Conservation (phyloP, 2,888 invertebrate genomes). For the Hololepta plana region DNA sequence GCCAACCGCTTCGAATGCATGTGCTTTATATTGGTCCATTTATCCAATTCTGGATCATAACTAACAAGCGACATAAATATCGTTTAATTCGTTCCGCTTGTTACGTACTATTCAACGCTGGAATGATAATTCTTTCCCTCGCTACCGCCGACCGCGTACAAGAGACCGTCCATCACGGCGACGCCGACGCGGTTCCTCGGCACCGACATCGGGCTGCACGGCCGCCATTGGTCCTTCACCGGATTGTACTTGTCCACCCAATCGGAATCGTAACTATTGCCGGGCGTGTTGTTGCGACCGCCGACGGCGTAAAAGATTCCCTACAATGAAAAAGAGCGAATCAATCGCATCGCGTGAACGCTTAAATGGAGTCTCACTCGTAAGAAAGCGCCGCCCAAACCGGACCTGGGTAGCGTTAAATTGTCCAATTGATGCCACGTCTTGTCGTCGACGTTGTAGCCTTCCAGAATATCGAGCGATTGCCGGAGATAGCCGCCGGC, state of each 20-base stretch:
- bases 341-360: too few species aligned
- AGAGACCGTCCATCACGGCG: slow-evolving; percentile 80
- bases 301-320: slow-evolving; percentile 85
- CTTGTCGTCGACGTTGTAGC: slow-evolving; percentile 72
- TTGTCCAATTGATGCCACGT: slow-evolving; percentile 68
- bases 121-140: slow-evolving; percentile 71
- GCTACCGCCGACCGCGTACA: slow-evolving; percentile 87
- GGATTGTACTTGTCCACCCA: slow-evolving; percentile 85
- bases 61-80: slow-evolving; percentile 26
- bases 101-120: slow-evolving; percentile 68
- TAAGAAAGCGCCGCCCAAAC: slow-evolving; percentile 69
- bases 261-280: slow-evolving; percentile 70
- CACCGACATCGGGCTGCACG: slow-evolving; percentile 73
- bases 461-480: slow-evolving; percentile 74
- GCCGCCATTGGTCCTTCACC: slow-evolving; percentile 66
- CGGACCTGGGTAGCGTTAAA: slow-evolving; percentile 75
- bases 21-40: slow-evolving; percentile 57
- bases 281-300: slow-evolving; percentile 79
- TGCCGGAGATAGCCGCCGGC: slow-evolving; percentile 80
- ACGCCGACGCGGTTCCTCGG: slow-evolving; percentile 81
- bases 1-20: slow-evolving; percentile 68
- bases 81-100: too few species aligned
- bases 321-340: too few species aligned
- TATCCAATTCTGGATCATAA: slow-evolving; percentile 72
- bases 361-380: slow-evolving; percentile 31